Conservation (phyloP, 2,888 invertebrate species). For the Drosophila pegasa region DNA sequence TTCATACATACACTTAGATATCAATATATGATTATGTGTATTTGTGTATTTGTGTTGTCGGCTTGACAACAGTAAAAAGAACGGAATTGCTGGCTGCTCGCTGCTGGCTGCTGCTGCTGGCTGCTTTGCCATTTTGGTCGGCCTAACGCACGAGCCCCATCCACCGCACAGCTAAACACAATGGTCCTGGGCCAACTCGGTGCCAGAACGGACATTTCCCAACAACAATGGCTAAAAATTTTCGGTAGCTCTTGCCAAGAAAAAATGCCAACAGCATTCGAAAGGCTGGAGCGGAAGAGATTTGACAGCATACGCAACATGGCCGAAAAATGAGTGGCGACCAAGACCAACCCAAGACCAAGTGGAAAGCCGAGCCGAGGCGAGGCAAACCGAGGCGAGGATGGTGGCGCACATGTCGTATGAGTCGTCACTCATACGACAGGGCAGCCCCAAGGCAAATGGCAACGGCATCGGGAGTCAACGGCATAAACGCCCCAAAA, state of each 20-base stretch:
- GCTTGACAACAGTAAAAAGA: constrained; percentile 76
- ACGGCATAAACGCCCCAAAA: constrained; percentile 67
- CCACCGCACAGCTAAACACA: constrained; percentile 25
- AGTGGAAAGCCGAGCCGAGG: neutral
- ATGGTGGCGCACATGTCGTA: constrained; percentile 65
- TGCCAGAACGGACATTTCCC: constrained; percentile 78
- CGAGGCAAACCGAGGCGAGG: constrained; percentile 21
- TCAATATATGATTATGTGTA: constrained; percentile 31
- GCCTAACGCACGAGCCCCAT: constrained; percentile 47
- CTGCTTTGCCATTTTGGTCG: constrained; percentile 8
- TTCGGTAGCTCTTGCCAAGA: constrained; percentile 57
- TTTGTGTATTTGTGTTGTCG: constrained; percentile 51
- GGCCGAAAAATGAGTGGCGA: constrained; percentile 76
- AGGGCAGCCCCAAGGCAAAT: constrained; percentile 34
- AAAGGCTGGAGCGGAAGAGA: constrained; percentile 70
- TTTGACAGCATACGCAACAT: constrained; percentile 81
- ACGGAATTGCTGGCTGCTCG: constrained; percentile 67
- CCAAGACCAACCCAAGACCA: constrained; percentile 43
- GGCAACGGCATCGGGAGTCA: constrained; percentile 26
- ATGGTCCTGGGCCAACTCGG: constrained; percentile 62
- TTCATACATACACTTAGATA: constrained; percentile 27
- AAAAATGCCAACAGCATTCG: constrained; percentile 57
- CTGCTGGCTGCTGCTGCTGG: constrained; percentile 1
- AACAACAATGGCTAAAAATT: constrained; percentile 61
- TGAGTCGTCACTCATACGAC: constrained; percentile 55